Base-by-base conservation (phyloP, 2,797 vertebrate species). In the Rhinichthys osculus region DNA sequence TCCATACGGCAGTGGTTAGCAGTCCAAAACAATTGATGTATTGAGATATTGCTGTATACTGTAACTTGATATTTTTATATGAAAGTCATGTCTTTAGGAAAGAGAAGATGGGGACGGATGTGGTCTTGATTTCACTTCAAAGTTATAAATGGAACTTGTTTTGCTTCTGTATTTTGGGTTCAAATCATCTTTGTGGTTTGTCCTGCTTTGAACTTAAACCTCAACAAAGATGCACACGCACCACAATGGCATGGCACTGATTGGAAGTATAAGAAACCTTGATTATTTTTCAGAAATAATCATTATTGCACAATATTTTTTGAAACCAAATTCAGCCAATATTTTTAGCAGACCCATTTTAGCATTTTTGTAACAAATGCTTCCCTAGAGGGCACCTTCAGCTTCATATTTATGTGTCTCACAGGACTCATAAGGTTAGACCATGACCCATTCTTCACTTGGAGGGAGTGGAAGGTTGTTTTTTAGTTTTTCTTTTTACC, bases 401-500 rank as follows among this genome's bases (percentile, higher is more conserved):
- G 77, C 42, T 80, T 80, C 30, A 52, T 64, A 64, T 85, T 80
- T 80, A 62, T 1, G 78, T 57, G 71, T 81, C 72, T 85, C 86
- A 40, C 38, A 21, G 70, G 82, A 33, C 50, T 35, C 40, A 40
- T 85, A 84, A 84, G 66, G 27, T 76, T 74, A 59, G 59, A 62
- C 52, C 19, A 42, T 84, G 86, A 85, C 77, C 86, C 38, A 50
- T 69, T 84, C 78, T 71, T 84, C 70, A 74, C 59, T 80, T 52
- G 33, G 66, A 81, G 89, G 88, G 83, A 23, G 13, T 72, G 40
- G 14, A 47, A 40, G 62, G 10, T 19, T 57, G 17, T 6, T 59
- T 2, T 59, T 50, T 67, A 23, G 5, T n/a, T 42, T 27, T 86
- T 84, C 89, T 89, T 64, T 59, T 88, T 83, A 71, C 77, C 88